Percentiles rank a stretch among this genome's conserved stretches.
phyloP scores from a whole-genome alignment of 2,888 invertebrate species.

The Rhagium mordax region DNA sequence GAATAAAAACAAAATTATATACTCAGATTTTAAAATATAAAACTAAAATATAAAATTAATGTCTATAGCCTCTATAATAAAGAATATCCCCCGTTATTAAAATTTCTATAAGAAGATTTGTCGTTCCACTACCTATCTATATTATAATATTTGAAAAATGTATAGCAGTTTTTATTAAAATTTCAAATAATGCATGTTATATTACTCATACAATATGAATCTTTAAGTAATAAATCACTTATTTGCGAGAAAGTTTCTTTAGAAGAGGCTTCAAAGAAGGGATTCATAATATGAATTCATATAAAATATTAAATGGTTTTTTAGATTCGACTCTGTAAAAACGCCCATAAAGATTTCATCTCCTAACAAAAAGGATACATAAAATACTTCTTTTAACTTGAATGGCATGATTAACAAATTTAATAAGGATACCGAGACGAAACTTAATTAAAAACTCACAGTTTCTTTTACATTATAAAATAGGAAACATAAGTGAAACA shows the following conservation, averaged over 20 bases:
- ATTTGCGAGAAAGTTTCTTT: conserved; percentile 3
- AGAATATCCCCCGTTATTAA: neutral
- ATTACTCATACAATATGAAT: conserved; percentile 8
- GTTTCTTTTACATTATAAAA: neutral
- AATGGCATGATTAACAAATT: neutral
- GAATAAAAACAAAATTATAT: too few relatives aligned
- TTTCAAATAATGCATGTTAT: conserved; percentile 6
- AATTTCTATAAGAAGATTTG: neutral
- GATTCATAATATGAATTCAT: conserved; percentile 11
- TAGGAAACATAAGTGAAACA: neutral
- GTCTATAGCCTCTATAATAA: neutral
- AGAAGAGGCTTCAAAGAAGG: conserved; percentile 18
- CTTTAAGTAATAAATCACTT: conserved; percentile 16
- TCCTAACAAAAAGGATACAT: neutral
- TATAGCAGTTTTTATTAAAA: conserved; percentile 10
- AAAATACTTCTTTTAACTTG: neutral
- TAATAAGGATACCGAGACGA: neutral
- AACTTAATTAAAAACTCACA: neutral
- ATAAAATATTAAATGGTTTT: conserved; percentile 21
- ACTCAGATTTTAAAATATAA: too few relatives aligned
- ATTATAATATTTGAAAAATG: conserved; percentile 8
- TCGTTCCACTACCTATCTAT: neutral
- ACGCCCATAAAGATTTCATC: neutral
- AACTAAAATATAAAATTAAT: neutral
- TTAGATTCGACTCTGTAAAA: neutral